These are phyloP conservation scores for Scartelaos histophorus DNA, from an alignment of 2,113 vertebrate species.

Conservation along the genomic window DNA sequence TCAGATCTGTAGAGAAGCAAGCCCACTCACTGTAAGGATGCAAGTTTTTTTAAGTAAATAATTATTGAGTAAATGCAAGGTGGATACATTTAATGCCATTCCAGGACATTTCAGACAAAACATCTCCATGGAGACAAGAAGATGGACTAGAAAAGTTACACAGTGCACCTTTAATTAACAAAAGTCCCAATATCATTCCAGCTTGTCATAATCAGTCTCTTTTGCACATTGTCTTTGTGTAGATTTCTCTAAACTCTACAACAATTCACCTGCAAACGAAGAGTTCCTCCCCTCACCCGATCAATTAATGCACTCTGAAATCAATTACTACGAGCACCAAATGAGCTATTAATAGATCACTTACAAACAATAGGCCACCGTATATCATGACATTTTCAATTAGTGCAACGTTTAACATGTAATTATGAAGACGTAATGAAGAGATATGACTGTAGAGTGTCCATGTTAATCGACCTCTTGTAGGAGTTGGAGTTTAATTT, in stretches of 20 bases:
- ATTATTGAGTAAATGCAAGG: too few relatives aligned
- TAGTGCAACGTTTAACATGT: constrained; percentile 42
- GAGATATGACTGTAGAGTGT: constrained; percentile 37
- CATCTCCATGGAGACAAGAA: too few relatives aligned
- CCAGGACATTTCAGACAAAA: too few relatives aligned
- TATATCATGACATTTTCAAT: constrained; percentile 56
- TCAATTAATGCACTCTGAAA: constrained; percentile 55
- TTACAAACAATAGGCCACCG: constrained; percentile 48
- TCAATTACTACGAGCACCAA: constrained; percentile 52
- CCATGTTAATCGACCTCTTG: background rate
- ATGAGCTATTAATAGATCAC: constrained; percentile 59
- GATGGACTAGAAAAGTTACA: too few relatives aligned
- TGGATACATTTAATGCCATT: too few relatives aligned
- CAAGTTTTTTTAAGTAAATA: too few relatives aligned
- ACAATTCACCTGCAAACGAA: constrained; percentile 50
- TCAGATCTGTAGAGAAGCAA: too few relatives aligned
- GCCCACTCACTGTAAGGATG: too few relatives aligned
- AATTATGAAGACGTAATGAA: constrained; percentile 52
- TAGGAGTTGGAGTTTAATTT: background rate
- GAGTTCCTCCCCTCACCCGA: constrained; percentile 36
- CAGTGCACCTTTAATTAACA: too few relatives aligned
- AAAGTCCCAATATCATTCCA: too few relatives aligned
- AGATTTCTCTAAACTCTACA: constrained; percentile 30
- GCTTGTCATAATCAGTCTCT: constrained; percentile 5
- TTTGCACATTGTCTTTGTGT: background rate